Evolutionary conservation across 2,888 invertebrate genomes (phyloP), one percentile per base, ranked within the genome.

Genomic region (Tenodera sinensis): DNA sequence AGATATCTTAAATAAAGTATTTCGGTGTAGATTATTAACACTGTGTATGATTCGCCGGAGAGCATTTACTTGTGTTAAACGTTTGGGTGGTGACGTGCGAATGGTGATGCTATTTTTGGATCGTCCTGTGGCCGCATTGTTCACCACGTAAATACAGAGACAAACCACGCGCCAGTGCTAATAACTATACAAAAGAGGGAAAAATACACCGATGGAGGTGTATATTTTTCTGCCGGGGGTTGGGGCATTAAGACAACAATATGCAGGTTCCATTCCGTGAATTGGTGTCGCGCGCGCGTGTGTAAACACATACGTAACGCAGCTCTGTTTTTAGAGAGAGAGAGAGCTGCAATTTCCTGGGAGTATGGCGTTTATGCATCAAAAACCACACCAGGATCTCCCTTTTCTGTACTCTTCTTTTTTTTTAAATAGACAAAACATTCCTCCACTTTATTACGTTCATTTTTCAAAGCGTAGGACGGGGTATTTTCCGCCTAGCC

Each of bases 391-490:
- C 83, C 30, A 83, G 27, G 28, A 25, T 28, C 82, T 83, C 88
- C n/a, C 34, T 88, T 54, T 34, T 28, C 20, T 82, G 9, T 82
- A 28, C 85, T 28, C 85, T 88, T 28, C 27, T 81, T 71, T 28
- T 71, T 84, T 89, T 71, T 34, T 85, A 83, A 89, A 89, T 89
- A 86, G 89, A 86, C 89, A 86, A 89, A 89, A 83, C 89, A 89
- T 84, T 89, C 88, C 84, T 89, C 84, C 89, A 88, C 89, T 89
- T 88, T 88, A 89, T 89, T 89, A 87, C 88, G 84, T 88, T 89
- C 89, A 89, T 89, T 87, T 89, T 89, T 89, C 89, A 89, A 87
- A 83, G 54, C 30, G 28, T 20, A 30, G 54, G 25, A 42, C 42
- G 25, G 54, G 54, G 54, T 71, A 25, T 71, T 71, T 71, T 25